A percentile compares a stretch with the other conserved stretches of the same genome.
phyloP scores from a whole-genome alignment of 2,888 invertebrate species.

The Cotesia congregata region DNA sequence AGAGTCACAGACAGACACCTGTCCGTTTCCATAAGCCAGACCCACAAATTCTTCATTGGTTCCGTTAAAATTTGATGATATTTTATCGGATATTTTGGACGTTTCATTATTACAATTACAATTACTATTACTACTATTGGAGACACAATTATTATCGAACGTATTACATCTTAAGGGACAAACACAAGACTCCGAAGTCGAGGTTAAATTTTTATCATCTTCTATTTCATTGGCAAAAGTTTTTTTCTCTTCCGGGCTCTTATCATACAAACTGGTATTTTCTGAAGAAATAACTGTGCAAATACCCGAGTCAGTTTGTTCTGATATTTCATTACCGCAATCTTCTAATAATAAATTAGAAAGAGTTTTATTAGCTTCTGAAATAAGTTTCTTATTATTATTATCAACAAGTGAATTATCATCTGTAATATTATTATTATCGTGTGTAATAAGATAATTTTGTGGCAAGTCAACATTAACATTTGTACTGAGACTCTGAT shows the following conservation, averaged over 20 bases:
- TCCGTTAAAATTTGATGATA: slow-evolving; percentile 64
- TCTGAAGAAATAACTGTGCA: slow-evolving; percentile 75
- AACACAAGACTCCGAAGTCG: slow-evolving; percentile 21
- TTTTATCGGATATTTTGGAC: slow-evolving; percentile 57
- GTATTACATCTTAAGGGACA: slow-evolving; percentile 1
- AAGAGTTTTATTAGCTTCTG: slow-evolving; percentile 66
- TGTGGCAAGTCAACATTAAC: slow-evolving; percentile 70
- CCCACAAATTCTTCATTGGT: slow-evolving; percentile 68
- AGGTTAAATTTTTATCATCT: slow-evolving; percentile 38
- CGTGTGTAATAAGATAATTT: slow-evolving; percentile 72
- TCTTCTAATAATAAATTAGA: slow-evolving; percentile 72
- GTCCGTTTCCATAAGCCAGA: slow-evolving; percentile 65
- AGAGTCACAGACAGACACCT: slow-evolving; percentile 64
- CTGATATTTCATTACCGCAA: slow-evolving; percentile 75
- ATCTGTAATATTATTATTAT: slow-evolving; percentile 59
- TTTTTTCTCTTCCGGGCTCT: slow-evolving; percentile 67
- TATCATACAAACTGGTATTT: slow-evolving; percentile 76
- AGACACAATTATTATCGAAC: neutral
- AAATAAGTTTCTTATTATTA: slow-evolving; percentile 67
- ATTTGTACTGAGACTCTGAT: neutral
- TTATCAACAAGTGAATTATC: slow-evolving; percentile 66
- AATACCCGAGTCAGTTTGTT: slow-evolving; percentile 78
- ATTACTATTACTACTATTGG: slow-evolving; percentile 12
- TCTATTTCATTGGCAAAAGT: slow-evolving; percentile 62
- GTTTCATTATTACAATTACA: slow-evolving; percentile 41